A percentile compares a stretch with the other conserved stretches of the same genome.
Conservation (phyloP, 1,140 invertebrate species). For the Tyrophagus putrescentiae region DNA sequence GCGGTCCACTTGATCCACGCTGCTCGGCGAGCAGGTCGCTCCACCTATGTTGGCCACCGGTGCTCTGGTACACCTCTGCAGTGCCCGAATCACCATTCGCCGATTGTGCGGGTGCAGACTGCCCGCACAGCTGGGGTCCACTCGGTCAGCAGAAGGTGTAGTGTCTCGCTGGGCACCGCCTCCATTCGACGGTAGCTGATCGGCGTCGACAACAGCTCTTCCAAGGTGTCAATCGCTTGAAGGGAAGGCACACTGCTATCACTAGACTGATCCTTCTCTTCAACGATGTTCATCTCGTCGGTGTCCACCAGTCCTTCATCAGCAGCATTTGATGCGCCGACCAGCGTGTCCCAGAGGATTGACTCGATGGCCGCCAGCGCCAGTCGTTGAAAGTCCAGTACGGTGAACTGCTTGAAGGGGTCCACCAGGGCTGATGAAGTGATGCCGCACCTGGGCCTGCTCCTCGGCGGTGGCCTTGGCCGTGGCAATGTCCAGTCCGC, state of each 20-base stretch:
- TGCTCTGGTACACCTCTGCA: slow-evolving; percentile 53
- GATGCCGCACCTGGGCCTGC: slow-evolving; percentile 55
- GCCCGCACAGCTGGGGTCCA: slow-evolving; percentile 63
- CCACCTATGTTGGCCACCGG: slow-evolving; percentile 46
- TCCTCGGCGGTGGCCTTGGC: slow-evolving; percentile 85
- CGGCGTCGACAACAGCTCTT: slow-evolving; percentile 16
- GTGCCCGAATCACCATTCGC: slow-evolving; percentile 57
- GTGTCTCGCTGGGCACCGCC: slow-evolving; percentile 32
- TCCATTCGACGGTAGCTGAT: slow-evolving; percentile 15
- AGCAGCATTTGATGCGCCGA: too few relatives aligned
- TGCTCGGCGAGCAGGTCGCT: slow-evolving; percentile 58
- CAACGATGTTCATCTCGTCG: too few relatives aligned
- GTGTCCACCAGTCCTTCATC: too few relatives aligned
- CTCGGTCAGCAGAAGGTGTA: slow-evolving; percentile 50
- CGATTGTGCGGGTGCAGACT: slow-evolving; percentile 74
- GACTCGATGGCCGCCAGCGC: slow-evolving; percentile 81
- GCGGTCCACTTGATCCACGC: slow-evolving; percentile 47
- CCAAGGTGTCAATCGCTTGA: neutral
- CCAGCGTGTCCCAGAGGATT: slow-evolving; percentile 63
- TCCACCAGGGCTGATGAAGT: slow-evolving; percentile 74
- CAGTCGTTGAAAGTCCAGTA: slow-evolving; percentile 64
- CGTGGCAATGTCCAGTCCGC: slow-evolving; percentile 80
- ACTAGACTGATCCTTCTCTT: too few relatives aligned
- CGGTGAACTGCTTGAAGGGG: slow-evolving; percentile 60
- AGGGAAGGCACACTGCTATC: too few relatives aligned